These are phyloP conservation scores for Bovichtus diacanthus DNA, from an alignment of 2,797 vertebrate species.

Conservation along the genomic window DNA sequence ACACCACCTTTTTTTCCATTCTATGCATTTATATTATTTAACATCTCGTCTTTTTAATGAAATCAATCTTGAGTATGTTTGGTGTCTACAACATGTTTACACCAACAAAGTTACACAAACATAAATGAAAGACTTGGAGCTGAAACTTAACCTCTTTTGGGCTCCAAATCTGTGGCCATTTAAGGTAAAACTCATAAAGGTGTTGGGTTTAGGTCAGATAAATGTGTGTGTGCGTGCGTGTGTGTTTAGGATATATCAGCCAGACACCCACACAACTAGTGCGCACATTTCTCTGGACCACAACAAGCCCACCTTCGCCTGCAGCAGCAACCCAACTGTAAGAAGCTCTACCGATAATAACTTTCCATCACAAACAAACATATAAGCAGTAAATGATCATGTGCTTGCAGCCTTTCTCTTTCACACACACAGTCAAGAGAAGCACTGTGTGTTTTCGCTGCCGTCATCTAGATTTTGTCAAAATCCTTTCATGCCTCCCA, in stretches of 20 bases:
- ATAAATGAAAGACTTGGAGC: not conserved
- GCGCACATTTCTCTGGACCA: not conserved
- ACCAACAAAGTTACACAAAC: not conserved
- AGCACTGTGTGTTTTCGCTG: not conserved
- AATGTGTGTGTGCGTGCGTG: constrained; percentile 11
- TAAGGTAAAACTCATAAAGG: constrained; percentile 41
- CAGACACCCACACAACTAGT: constrained; percentile 18
- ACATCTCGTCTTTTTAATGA: not conserved
- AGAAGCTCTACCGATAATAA: constrained; percentile 40
- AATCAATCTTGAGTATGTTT: not conserved
- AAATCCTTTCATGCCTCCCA: constrained; percentile 4
- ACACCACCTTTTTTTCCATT: constrained; percentile 16
- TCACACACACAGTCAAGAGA: not conserved
- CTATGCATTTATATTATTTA: not conserved
- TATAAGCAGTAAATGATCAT: constrained; percentile 10
- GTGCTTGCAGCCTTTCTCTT: constrained; percentile 1
- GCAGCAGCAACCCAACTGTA: constrained; percentile 16
- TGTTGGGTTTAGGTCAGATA: constrained; percentile 6
- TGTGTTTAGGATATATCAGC: constrained; percentile 5
- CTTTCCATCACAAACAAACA: constrained; percentile 24
- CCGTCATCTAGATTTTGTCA: not conserved
- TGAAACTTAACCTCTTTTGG: not conserved
- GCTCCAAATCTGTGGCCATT: constrained; percentile 8
- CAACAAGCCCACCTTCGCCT: not conserved
- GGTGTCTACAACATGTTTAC: not conserved